Conservation (phyloP, 2,113 vertebrate genomes). For the Elgaria multicarinata region DNA sequence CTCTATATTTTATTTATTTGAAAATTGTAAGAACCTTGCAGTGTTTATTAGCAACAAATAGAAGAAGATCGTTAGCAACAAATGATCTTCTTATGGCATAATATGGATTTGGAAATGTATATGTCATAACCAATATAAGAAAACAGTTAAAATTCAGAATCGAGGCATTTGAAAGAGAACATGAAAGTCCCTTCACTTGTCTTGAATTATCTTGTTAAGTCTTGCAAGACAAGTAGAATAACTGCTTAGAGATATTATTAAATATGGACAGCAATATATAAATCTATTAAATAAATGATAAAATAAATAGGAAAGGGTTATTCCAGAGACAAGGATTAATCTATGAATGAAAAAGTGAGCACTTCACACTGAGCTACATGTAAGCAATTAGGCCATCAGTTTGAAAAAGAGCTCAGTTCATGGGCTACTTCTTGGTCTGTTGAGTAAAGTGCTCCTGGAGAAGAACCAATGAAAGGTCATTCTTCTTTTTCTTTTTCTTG, state of each 20-base stretch:
- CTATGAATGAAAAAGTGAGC: slow-evolving; percentile 1
- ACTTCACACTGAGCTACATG: neutral
- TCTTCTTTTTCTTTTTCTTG: too few species aligned
- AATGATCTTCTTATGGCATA: slow-evolving; percentile 30
- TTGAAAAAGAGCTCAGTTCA: too few species aligned
- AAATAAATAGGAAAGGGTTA: too few species aligned
- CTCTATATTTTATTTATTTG: slow-evolving; percentile 36
- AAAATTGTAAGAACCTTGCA: slow-evolving; percentile 47
- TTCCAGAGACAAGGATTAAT: neutral
- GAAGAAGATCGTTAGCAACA: too few species aligned
- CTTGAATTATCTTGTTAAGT: slow-evolving; percentile 1
- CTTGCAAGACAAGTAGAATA: neutral
- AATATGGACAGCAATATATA: too few species aligned
- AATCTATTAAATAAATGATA: too few species aligned
- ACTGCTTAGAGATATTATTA: too few species aligned
- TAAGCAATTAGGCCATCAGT: neutral
- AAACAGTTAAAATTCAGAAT: neutral
- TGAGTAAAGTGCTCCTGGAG: neutral
- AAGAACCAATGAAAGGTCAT: neutral
- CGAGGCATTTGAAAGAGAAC: neutral
- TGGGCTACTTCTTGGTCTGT: neutral
- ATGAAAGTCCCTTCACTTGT: neutral
- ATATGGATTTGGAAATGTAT: slow-evolving; percentile 3
- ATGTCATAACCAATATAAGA: neutral
- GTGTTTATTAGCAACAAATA: slow-evolving; percentile 42